Evolutionary conservation across 2,888 invertebrate genomes (phyloP).

Genomic region (Caenorhabditis zanzibari): DNA sequence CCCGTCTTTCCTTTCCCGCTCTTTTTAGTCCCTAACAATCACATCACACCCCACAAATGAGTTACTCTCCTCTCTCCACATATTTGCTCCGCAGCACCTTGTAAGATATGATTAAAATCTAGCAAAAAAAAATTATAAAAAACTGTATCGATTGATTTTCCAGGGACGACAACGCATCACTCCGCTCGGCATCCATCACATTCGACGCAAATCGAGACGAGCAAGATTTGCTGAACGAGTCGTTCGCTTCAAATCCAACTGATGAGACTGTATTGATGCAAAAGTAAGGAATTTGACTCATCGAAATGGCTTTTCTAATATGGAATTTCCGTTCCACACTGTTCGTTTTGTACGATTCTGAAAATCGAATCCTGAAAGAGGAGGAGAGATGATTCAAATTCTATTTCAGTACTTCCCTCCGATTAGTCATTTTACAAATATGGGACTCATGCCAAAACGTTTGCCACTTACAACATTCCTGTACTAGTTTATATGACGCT

Average conservation of each 20-base stretch:
- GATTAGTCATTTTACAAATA: slow-evolving; percentile 57
- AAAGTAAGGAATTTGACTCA: slow-evolving; percentile 60
- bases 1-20: slow-evolving; percentile 1
- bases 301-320: neutral
- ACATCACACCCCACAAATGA: slow-evolving; percentile 30
- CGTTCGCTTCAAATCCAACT: slow-evolving; percentile 71
- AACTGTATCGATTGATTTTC: slow-evolving; percentile 30
- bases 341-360: slow-evolving; percentile 19
- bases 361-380: neutral
- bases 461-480: neutral
- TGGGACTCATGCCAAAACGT: slow-evolving; percentile 10
- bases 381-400: slow-evolving; percentile 44
- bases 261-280: slow-evolving; percentile 74
- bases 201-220: slow-evolving; percentile 71
- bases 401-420: slow-evolving; percentile 31
- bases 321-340: slow-evolving; percentile 27
- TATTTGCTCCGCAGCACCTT: slow-evolving; percentile 40
- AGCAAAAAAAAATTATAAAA: neutral
- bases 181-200: slow-evolving; percentile 72
- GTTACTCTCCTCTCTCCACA: slow-evolving; percentile 40
- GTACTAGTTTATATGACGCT: too few relatives aligned
- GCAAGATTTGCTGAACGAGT: slow-evolving; percentile 70
- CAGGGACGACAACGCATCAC: slow-evolving; percentile 74
- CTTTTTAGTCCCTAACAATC: slow-evolving; percentile 6
- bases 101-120: slow-evolving; percentile 31